These are phyloP conservation scores for Stigmatopora argus DNA, from an alignment of 2,113 vertebrate genomes.

Conservation along the genomic window DNA sequence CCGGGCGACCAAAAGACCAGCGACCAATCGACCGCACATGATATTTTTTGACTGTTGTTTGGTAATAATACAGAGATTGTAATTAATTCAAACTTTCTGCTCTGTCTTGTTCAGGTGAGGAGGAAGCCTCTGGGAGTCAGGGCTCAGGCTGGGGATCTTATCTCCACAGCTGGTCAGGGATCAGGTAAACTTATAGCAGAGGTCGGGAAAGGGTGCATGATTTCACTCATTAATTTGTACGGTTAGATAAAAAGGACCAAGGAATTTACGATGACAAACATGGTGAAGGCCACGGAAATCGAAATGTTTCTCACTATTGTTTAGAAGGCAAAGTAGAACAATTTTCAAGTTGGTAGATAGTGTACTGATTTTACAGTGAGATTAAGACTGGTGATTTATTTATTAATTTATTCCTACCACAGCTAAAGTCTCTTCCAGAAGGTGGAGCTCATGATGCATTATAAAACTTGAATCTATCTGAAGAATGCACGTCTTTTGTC, in stretches of 20 bases:
- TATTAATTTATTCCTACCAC: not conserved
- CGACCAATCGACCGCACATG: too few relatives aligned
- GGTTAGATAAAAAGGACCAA: constrained; percentile 27
- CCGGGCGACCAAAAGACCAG: too few relatives aligned
- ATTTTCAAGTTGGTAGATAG: not conserved
- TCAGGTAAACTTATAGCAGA: constrained; percentile 70
- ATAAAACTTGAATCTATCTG: not conserved
- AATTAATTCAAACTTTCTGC: constrained; percentile 6
- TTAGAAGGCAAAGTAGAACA: not conserved
- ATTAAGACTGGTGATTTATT: not conserved
- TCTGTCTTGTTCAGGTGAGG: constrained; percentile 75
- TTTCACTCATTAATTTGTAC: not conserved
- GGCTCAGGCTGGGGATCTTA: constrained; percentile 90
- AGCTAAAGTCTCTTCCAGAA: not conserved
- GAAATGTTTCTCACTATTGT: not conserved
- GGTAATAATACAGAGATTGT: not conserved
- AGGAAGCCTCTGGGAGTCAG: constrained; percentile 71
- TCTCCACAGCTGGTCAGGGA: constrained; percentile 98
- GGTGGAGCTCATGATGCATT: not conserved
- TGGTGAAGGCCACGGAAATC: constrained; percentile 8
- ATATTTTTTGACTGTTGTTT: not conserved
- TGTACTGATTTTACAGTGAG: not conserved
- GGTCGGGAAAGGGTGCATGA: constrained; percentile 6
- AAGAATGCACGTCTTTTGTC: not conserved
- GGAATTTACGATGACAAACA: constrained; percentile 22